Base-by-base conservation (phyloP, 2,797 vertebrate genomes). In the Prionace glauca region DNA sequence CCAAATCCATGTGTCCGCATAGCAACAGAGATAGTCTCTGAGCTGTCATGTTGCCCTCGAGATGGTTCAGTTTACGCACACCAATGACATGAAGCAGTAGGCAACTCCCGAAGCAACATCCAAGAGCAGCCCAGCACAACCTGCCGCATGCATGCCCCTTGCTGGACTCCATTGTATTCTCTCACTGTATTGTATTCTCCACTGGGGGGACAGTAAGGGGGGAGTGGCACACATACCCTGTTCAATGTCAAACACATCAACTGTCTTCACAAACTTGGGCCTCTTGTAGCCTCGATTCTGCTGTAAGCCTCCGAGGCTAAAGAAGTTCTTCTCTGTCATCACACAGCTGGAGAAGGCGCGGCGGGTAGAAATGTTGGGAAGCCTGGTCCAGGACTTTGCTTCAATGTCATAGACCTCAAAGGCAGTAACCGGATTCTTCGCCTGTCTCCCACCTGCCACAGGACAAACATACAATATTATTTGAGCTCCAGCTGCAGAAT, bases 251-350 rank as follows among this genome's bases (percentile, higher is more conserved):
- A 99, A 99, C 96, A 99, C 97, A 50, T 99, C 99, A 97, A 99
- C 97, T 0, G 99, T 99, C 97, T 98, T 98, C 96, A 99, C 99
- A 97, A 99, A 99, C 97, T 99, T 99, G 96, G 99, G 99, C 96
- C 98, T 98, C 87, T 98, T 98, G 97, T 99, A 99, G 96, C 98
- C 98, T 18, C 98, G 98, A 0, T 98, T 99, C 96, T 99, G 99
- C 41, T 98, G 97, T 96, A 99, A 97, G 29, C 99, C 99, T 65
- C 99, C 99, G 0, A 99, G 97, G 96, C 99, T 98, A 97, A 98
- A 99, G 96, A 99, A 96, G 94, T 97, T 98, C 32, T 98, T 98
- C 14, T 97, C 97, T 26, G 98, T 97, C 97, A 98, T 98, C 96
- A 99, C 97, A 14, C 98, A 98, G 77, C 98, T 99, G 45, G 98